Evolutionary conservation across 2,888 invertebrate species (phyloP), one percentile per base, ranked within the genome.

Genomic region (Mesorhabditis spiculigera): DNA sequence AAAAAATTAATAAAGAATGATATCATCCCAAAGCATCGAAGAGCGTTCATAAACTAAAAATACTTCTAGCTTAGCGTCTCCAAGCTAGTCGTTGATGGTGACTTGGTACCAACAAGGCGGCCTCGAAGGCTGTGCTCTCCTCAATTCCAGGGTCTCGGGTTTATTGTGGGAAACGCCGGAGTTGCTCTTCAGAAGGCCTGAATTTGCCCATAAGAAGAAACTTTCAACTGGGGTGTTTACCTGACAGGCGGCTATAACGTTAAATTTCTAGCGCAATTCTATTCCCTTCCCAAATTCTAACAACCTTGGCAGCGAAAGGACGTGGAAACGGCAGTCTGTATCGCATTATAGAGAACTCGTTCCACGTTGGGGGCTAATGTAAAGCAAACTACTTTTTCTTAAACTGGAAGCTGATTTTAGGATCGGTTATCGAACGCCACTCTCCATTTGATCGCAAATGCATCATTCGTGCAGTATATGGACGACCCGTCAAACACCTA

Each of bases 151-250:
- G 10, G 73, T 86, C 42, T 86, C 86, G 3, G 75, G 86, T 42
- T 72, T 86, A 72, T n/a, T n/a, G n/a, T n/a, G n/a, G n/a, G n/a
- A n/a, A n/a, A n/a, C n/a, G 85, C 82, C 10, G 86, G 86, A 8
- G 82, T 86, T 43, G 85, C 86, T 5, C 75, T n/a, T 77, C 13
- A 74, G 78, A 50, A n/a, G n/a, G n/a, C n/a, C n/a, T n/a, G 86
- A 86, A 72, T 86, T 85, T 86, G 84, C 81, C 65, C 85, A 85
- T 69, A 86, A 86, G 75, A n/a, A n/a, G n/a, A n/a, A n/a, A n/a
- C n/a, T n/a, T n/a, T n/a, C n/a, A n/a, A n/a, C n/a, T n/a, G n/a
- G n/a, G n/a, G n/a, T n/a, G n/a, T n/a, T n/a, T n/a, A n/a, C n/a
- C n/a, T n/a, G n/a, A n/a, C n/a, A n/a, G n/a, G n/a, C n/a, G n/a